Conservation (phyloP, 2,797 vertebrate species). For the Esox lucius region DNA sequence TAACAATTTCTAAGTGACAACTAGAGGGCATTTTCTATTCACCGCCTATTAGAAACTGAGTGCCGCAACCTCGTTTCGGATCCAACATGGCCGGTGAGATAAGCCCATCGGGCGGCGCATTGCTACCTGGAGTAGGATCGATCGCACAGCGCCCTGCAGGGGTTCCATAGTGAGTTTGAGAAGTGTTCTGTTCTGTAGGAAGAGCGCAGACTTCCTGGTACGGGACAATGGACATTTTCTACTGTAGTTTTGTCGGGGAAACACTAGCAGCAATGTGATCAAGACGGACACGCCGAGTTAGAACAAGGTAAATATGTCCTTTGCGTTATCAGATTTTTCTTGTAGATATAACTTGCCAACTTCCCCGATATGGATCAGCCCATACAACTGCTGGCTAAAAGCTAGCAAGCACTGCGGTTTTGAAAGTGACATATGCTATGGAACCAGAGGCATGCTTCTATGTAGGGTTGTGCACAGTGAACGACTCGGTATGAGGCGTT, state of each 20-base stretch:
- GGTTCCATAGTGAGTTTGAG: slow-evolving; percentile 49
- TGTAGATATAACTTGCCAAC: slow-evolving; percentile 48
- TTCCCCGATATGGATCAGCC: slow-evolving; percentile 46
- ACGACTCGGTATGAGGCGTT: background rate
- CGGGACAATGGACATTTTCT: slow-evolving; percentile 61
- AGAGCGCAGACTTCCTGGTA: slow-evolving; percentile 74
- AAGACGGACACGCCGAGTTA: slow-evolving; percentile 43
- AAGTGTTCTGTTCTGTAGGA: slow-evolving; percentile 54
- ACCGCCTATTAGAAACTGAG: background rate
- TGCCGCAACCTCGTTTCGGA: slow-evolving; percentile 42
- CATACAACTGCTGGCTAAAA: slow-evolving; percentile 53
- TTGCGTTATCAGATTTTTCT: slow-evolving; percentile 1
- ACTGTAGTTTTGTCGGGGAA: slow-evolving; percentile 38
- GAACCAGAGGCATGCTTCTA: background rate
- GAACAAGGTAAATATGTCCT: slow-evolving; percentile 62
- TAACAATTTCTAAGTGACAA: background rate
- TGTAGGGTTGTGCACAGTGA: background rate
- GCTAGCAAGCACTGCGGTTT: slow-evolving; percentile 44
- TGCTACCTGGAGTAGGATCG: slow-evolving; percentile 66
- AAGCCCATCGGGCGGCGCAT: slow-evolving; percentile 69
- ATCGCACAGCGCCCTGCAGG: slow-evolving; percentile 50
- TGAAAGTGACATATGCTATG: slow-evolving; percentile 13
- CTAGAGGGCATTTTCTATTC: background rate
- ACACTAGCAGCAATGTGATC: slow-evolving; percentile 54
- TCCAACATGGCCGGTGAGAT: slow-evolving; percentile 49